Base-by-base conservation (phyloP, 2,888 invertebrate species). In the Dicyrtomina minuta region DNA sequence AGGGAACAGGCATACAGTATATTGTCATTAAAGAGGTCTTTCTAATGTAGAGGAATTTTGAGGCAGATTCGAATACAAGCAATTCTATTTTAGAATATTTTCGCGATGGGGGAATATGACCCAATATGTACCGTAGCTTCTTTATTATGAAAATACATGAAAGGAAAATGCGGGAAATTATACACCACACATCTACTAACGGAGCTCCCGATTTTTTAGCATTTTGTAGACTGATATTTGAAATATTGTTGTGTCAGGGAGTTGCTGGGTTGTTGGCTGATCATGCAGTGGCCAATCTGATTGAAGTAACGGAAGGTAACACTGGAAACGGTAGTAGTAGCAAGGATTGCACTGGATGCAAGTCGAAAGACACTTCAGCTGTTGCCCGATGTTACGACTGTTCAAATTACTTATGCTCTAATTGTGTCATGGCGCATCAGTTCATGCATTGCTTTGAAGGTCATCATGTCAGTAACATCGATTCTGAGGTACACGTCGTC, bases 391-490 rank as follows among this genome's bases (percentile, higher is more conserved):
- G 96, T 84, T 91, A 93, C 80, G 96, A 97, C 83, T 99, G 98
- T 84, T 92, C 92, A 80, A 95, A 95, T 82, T 93, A 92, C 82
- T 88, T 99, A 79, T 98, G 98, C 84, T 90, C 92, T 71, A 95
- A 96, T 83, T 98, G 98, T 87, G 94, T 95, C 80, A 96, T 96
- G 89, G 97, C 97, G 74, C 98, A 98, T 84, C 94, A 96, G 84
- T 96, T 93, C 83, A 97, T 98, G 96, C 96, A 96, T 83, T 97
- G 96, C 83, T 98, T 98, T 83, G 95, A 96, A 82, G 96, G 95
- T 74, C 96, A 97, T 83, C 89, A 94, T 70, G 94, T 96, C 71
- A 87, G 91, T 79, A 82, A 82, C 66, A 80, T 86, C 68, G 58
- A 62, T 44, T 61, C 62, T 26, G 73, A 70, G 72, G 41, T 56